These are phyloP conservation scores for Drosophila percnosoma DNA, from an alignment of 2,888 invertebrate genomes.

Conservation along the genomic window DNA sequence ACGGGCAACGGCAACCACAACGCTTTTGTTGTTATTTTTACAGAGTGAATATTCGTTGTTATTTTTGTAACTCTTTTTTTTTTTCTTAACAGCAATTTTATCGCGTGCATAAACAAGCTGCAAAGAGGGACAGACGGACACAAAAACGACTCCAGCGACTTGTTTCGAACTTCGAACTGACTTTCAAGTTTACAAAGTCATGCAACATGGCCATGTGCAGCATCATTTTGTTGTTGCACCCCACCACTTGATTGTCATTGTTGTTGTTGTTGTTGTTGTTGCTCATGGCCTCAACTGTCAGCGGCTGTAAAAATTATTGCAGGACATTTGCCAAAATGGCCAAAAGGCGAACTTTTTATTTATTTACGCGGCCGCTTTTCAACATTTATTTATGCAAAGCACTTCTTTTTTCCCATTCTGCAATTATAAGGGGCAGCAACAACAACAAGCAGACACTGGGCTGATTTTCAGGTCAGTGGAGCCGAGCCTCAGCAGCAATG, in stretches of 20 bases:
- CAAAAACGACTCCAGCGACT: slow-evolving; percentile 33
- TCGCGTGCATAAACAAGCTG: slow-evolving; percentile 76
- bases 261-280: slow-evolving; percentile 28
- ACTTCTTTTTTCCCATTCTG: slow-evolving; percentile 28
- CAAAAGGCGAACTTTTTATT: slow-evolving; percentile 61
- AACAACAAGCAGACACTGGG: slow-evolving; percentile 16
- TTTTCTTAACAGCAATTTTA: slow-evolving; percentile 67
- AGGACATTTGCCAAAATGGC: slow-evolving; percentile 71
- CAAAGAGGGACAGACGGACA: slow-evolving; percentile 20
- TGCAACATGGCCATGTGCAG: slow-evolving; percentile 74
- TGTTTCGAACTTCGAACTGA: slow-evolving; percentile 65
- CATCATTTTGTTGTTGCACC: slow-evolving; percentile 36
- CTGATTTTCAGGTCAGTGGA: slow-evolving; percentile 50
- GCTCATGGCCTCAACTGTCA: slow-evolving; percentile 50
- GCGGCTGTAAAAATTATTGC: slow-evolving; percentile 70
- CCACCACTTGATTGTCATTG: slow-evolving; percentile 2
- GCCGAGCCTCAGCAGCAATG: slow-evolving; percentile 10
- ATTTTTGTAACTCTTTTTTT: slow-evolving; percentile 27
- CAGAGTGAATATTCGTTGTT: slow-evolving; percentile 46
- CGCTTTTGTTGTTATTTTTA: slow-evolving; percentile 67
- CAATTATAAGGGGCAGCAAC: slow-evolving; percentile 52
- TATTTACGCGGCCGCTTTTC: slow-evolving; percentile 44
- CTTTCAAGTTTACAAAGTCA: slow-evolving; percentile 76
- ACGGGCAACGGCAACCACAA: slow-evolving; percentile 48
- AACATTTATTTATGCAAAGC: slow-evolving; percentile 58